Percentiles rank a stretch among this genome's conserved stretches.
phyloP scores from a whole-genome alignment of 2,797 vertebrate species.

The Prionace glauca region DNA sequence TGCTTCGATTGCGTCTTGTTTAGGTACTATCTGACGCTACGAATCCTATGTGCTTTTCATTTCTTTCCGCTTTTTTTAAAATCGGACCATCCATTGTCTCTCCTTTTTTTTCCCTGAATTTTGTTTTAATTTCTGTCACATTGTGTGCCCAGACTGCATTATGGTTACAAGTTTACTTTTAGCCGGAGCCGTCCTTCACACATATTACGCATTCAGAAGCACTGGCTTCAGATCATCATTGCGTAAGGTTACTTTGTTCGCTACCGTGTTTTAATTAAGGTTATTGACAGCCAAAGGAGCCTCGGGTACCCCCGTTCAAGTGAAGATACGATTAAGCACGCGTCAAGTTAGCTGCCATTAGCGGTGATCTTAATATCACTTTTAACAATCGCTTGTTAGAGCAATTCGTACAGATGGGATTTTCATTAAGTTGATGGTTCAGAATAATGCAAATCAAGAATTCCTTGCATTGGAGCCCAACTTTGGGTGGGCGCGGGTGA shows the following conservation, averaged over 20 bases:
- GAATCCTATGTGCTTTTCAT: neutral
- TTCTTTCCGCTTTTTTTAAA: no score
- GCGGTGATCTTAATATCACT: neutral
- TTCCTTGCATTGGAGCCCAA: neutral
- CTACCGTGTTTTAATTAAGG: neutral
- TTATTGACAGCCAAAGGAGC: neutral
- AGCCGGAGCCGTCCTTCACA: neutral
- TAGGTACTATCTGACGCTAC: constrained; percentile 56
- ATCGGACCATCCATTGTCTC: no score
- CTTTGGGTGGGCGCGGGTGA: neutral
- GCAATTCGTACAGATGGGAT: neutral
- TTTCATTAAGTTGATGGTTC: neutral
- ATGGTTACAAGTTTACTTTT: constrained; percentile 1
- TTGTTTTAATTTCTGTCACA: neutral
- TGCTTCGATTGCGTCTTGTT: constrained; percentile 80
- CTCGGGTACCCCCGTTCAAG: no score
- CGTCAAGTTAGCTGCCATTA: neutral
- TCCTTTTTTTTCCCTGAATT: neutral
- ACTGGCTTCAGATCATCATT: neutral
- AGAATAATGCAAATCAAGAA: neutral
- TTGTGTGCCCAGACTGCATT: neutral
- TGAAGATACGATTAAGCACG: neutral
- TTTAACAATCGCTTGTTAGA: neutral
- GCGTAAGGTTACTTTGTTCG: neutral
- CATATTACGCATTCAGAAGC: neutral